Evolutionary conservation across 2,113 vertebrate genomes (phyloP).

Genomic region (Anseranas semipalmata): DNA sequence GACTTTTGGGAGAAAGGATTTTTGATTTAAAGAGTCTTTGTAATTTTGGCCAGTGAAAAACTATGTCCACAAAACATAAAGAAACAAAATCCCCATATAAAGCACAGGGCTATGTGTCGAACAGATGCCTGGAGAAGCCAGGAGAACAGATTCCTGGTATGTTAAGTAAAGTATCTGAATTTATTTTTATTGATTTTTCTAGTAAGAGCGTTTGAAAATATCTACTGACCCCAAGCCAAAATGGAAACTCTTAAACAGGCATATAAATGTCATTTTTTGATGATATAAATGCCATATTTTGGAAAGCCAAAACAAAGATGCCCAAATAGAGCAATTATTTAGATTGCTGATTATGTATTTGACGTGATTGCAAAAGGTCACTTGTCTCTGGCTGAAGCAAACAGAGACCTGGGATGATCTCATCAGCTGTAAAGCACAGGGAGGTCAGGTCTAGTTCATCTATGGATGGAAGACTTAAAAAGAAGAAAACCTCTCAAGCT

Average conservation of each 20-base stretch:
- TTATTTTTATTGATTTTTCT: constrained; percentile 19
- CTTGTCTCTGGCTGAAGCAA: constrained; percentile 14
- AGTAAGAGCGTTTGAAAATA: background rate
- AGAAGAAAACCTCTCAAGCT: background rate
- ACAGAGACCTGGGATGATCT: constrained; percentile 42
- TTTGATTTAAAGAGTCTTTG: background rate
- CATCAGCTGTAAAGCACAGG: constrained; percentile 23
- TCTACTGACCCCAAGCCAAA: constrained; percentile 14
- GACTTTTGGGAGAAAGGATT: background rate
- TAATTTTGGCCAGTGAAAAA: background rate
- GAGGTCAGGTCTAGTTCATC: constrained; percentile 31
- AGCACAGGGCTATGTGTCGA: background rate
- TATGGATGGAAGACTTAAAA: background rate
- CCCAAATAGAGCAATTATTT: constrained; percentile 53
- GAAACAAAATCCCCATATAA: background rate
- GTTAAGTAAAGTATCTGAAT: background rate
- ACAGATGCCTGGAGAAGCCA: background rate
- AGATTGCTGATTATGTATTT: constrained; percentile 29
- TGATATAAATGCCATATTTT: background rate
- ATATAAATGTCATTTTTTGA: constrained; percentile 27
- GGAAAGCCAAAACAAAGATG: constrained; percentile 24
- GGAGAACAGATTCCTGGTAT: background rate
- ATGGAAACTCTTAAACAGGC: constrained; percentile 14
- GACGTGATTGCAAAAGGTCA: constrained; percentile 2
- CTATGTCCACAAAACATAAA: background rate